These are phyloP conservation scores for Drosophila micromelanica DNA, from an alignment of 1,140 invertebrate species.

Conservation along the genomic window DNA sequence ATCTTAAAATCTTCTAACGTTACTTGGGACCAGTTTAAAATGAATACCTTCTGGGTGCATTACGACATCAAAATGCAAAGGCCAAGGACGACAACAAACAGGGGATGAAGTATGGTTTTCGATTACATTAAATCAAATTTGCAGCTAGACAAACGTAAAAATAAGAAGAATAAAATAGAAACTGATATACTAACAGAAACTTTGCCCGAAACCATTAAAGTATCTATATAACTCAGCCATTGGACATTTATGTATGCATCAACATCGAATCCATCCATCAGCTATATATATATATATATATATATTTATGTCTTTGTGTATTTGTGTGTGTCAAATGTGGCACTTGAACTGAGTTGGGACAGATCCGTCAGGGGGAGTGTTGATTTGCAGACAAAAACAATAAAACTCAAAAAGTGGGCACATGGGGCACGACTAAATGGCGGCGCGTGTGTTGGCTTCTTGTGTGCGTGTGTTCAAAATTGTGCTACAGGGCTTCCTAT, in stretches of 20 bases:
- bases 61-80: constrained; percentile 27
- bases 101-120: constrained; percentile 47
- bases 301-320: constrained; percentile 3
- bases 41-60: constrained; percentile 27
- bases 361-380: not conserved
- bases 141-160: constrained; percentile 27
- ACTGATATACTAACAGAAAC: constrained; percentile 15
- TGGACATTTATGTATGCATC: constrained; percentile 30
- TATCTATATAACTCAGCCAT: constrained; percentile 32
- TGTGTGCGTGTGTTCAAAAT: not conserved
- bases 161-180: constrained; percentile 7
- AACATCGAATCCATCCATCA: constrained; percentile 43
- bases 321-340: constrained; percentile 1
- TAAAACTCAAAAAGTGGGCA: constrained; percentile 55
- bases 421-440: constrained; percentile 57
- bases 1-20: not conserved
- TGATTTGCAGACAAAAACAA: constrained; percentile 50
- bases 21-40: constrained; percentile 29
- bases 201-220: constrained; percentile 51
- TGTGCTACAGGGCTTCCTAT: constrained; percentile 19
- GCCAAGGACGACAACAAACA: constrained; percentile 33
- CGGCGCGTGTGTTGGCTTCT: constrained; percentile 51
- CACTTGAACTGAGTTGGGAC: constrained; percentile 22
- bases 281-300: constrained; percentile 3
- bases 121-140: constrained; percentile 70